A percentile compares a stretch with the other conserved stretches of the same genome.
Conservation (phyloP, 2,888 invertebrate species). For the Tubulanus polymorphus region DNA sequence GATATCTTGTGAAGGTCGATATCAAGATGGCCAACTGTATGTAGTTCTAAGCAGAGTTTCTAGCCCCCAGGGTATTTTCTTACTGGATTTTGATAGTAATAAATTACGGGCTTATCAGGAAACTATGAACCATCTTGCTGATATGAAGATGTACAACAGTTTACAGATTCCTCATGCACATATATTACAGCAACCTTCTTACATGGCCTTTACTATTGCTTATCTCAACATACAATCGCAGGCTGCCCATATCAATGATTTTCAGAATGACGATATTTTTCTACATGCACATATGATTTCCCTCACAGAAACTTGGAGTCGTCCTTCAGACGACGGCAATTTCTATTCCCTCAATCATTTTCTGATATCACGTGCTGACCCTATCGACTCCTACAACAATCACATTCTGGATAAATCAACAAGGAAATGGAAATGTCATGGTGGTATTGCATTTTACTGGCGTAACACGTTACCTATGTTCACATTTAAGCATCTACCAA, state of each 20-base stretch:
- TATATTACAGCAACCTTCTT: neutral
- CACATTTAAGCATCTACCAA: no score
- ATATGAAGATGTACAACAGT: neutral
- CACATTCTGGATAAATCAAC: no score
- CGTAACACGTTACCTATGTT: no score
- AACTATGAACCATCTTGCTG: neutral
- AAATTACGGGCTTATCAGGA: neutral
- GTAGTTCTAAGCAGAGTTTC: slow-evolving; percentile 21
- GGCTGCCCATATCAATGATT: neutral
- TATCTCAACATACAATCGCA: neutral
- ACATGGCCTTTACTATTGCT: neutral
- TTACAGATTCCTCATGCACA: neutral
- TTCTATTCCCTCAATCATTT: no score
- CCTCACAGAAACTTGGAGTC: neutral
- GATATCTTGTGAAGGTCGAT: slow-evolving; percentile 16
- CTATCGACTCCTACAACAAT: no score
- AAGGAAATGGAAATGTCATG: no score
- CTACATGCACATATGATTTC: neutral
- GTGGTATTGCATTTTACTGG: no score
- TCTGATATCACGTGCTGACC: no score
- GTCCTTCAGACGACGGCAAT: no score
- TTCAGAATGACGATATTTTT: neutral
- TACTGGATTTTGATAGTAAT: slow-evolving; percentile 12
- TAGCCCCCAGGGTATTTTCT: slow-evolving; percentile 13
- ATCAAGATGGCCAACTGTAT: slow-evolving; percentile 19